Conservation (phyloP, 2,113 vertebrate genomes). For the Tauraco erythrolophus region DNA sequence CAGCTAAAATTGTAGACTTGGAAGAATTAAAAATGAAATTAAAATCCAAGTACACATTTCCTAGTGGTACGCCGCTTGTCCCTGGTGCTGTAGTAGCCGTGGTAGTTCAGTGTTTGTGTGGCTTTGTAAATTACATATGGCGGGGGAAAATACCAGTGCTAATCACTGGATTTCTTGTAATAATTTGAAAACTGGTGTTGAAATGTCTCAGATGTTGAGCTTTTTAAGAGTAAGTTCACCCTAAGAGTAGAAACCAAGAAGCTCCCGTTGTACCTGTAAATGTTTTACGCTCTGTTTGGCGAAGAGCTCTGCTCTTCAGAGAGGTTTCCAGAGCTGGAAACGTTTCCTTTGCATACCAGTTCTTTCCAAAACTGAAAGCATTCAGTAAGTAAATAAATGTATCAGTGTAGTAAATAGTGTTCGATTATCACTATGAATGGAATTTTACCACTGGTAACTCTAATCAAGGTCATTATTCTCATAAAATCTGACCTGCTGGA, state of each 20-base stretch:
- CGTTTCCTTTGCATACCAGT: neutral
- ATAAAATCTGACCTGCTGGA: neutral
- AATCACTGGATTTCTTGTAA: neutral
- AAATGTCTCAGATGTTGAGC: neutral
- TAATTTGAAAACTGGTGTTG: neutral
- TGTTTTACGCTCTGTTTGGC: neutral
- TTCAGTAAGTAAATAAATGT: neutral
- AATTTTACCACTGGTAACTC: neutral
- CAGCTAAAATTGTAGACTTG: neutral
- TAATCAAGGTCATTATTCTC: neutral
- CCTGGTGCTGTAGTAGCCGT: neutral
- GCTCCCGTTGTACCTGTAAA: accelerated
- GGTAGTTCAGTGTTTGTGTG: neutral
- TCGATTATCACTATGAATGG: neutral
- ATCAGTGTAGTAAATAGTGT: neutral
- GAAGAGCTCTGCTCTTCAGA: neutral
- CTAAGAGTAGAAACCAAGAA: neutral
- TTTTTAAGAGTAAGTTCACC: neutral
- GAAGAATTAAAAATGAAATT: neutral
- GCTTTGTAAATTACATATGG: neutral
- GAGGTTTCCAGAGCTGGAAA: neutral
- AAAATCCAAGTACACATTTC: neutral
- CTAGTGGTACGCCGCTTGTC: accelerated
- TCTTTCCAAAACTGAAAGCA: neutral
- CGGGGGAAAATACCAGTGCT: neutral